phyloP scores from a whole-genome alignment of 2,888 invertebrate species.

The Pheosia tremula region DNA sequence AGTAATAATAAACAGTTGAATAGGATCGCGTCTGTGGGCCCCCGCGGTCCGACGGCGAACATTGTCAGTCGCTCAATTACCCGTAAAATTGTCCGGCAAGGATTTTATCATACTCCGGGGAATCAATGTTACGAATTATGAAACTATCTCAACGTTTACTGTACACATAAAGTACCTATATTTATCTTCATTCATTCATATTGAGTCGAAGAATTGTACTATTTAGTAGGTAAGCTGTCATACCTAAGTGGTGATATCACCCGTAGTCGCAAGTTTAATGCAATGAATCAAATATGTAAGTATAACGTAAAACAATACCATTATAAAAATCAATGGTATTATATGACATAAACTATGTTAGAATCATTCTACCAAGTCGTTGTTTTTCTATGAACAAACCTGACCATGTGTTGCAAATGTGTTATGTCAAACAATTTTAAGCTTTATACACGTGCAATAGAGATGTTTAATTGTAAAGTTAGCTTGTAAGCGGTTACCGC shows the following conservation, averaged over 20 bases:
- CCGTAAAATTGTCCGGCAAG: constrained; percentile 72
- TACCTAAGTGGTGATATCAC: too few relatives aligned
- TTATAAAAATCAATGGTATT: too few relatives aligned
- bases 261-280: too few relatives aligned
- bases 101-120: constrained; percentile 48
- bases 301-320: too few relatives aligned
- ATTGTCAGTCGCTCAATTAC: constrained; percentile 72
- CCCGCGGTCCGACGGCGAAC: constrained; percentile 45
- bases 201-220: too few relatives aligned
- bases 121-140: constrained; percentile 23
- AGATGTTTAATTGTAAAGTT: constrained; percentile 19
- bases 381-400: constrained; percentile 19
- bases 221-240: too few relatives aligned
- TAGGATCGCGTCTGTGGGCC: constrained; percentile 41
- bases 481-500: constrained; percentile 45
- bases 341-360: too few relatives aligned
- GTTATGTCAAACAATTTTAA: constrained; percentile 25
- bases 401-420: constrained; percentile 36
- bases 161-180: too few relatives aligned
- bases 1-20: constrained; percentile 53
- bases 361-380: too few relatives aligned
- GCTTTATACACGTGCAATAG: constrained; percentile 31
- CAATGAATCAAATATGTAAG: too few relatives aligned
- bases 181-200: too few relatives aligned
- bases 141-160: background rate